Base-by-base conservation (phyloP, 1,140 invertebrate species). In the Papilio glaucus region DNA sequence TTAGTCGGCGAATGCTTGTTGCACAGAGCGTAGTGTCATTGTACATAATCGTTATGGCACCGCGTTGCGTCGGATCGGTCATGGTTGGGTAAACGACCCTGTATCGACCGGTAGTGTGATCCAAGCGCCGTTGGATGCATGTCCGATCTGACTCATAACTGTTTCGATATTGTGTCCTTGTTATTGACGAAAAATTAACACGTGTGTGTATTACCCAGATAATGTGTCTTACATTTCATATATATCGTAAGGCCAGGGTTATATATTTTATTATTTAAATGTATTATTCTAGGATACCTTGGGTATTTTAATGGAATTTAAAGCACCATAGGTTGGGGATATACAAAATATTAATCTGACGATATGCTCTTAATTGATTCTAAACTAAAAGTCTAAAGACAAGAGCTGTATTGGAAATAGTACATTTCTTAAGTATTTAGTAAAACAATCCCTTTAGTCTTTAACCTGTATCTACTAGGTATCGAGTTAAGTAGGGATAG, bases 61-160 rank as follows among this genome's bases (percentile, higher is more conserved):
- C 26, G 69, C 39, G 68, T 80, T 77, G 78, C 78, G 78, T 73
- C 78, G 77, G 63, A 80, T 76, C 72, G 67, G 76, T 75, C 60
- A 72, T 70, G 71, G 74, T 69, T 61, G 81, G 81, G 81, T 77
- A 77, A 80, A 80, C 72, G 81, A 82, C 78, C 81, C 77, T 73
- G 69, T 82, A 82, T 80, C 81, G 72, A 69, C 67, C 67, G 67
- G 67, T 69, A 53, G 67, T 49, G 10, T 26, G 67, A 49, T 69
- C 67, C 42, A 12, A 69, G 45, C 67, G 18, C 45, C 67, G 18
- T n/a, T 18, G 13, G 26, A 26, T 2, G 5, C 13, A 61, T 61
- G 38, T 26, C 29, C 7, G 61, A 65, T 65, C 39, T 68, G 65
- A 68, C 41, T 68, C 65, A 68, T 12, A 6, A 8, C 57, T 61